Percentiles rank a stretch among this genome's conserved stretches.
Conservation (phyloP, 1,140 invertebrate species). For the Akabosia matsudoensis region DNA sequence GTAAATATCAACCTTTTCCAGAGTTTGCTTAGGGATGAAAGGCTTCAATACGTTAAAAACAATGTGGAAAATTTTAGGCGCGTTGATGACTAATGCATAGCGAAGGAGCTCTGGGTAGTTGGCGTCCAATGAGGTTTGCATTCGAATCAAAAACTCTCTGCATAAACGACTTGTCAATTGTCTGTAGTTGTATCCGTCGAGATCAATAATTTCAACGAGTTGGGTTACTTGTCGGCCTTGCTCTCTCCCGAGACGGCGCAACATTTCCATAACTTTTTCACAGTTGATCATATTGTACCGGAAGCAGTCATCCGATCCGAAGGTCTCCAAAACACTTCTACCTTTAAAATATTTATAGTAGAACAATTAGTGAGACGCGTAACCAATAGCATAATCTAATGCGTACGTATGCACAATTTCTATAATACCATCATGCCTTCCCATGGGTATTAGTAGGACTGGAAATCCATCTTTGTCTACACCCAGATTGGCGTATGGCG, state of each 20-base stretch:
- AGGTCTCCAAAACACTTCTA: background rate
- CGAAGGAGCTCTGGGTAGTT: slow-evolving; percentile 4
- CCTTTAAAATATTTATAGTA: too few relatives aligned
- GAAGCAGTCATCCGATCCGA: background rate
- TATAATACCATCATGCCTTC: background rate
- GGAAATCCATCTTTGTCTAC: slow-evolving; percentile 2
- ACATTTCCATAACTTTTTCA: background rate
- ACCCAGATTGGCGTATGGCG: background rate
- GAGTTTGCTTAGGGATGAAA: slow-evolving; percentile 10
- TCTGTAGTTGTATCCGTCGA: slow-evolving; percentile 2
- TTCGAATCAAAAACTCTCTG: background rate
- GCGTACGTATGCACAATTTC: too few relatives aligned
- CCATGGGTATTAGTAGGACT: background rate
- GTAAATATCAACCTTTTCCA: slow-evolving; percentile 22
- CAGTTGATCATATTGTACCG: background rate
- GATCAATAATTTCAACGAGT: slow-evolving; percentile 15
- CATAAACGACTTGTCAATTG: background rate
- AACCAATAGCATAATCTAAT: too few relatives aligned
- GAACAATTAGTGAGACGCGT: background rate
- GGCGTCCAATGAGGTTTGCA: background rate
- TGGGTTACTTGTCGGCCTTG: slow-evolving; percentile 6
- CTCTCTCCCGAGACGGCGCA: background rate
- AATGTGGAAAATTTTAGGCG: slow-evolving; percentile 9
- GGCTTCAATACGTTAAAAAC: slow-evolving; percentile 12
- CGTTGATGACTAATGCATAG: slow-evolving; percentile 4